Conservation (phyloP, 2,888 invertebrate genomes). For the Petrolisthes cinctipes region DNA sequence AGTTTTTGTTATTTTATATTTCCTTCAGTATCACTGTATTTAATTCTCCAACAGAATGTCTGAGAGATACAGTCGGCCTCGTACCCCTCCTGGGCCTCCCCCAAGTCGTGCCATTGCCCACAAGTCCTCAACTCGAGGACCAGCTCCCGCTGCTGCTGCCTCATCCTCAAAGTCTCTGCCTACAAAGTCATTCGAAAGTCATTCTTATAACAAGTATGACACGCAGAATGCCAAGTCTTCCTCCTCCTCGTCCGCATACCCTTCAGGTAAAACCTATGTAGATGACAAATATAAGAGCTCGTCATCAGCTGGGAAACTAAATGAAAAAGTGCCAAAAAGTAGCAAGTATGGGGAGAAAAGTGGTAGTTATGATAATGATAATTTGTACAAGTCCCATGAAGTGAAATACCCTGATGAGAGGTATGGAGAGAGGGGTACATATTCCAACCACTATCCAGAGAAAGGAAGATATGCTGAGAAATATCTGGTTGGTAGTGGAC, state of each 20-base stretch:
- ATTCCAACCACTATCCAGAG: conserved; percentile 25
- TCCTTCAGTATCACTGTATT: not conserved
- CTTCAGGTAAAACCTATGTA: conserved; percentile 34
- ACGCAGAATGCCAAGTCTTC: conserved; percentile 32
- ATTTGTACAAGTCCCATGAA: conserved; percentile 36
- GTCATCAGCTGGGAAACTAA: conserved; percentile 19
- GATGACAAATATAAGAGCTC: conserved; percentile 48
- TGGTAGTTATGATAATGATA: conserved; percentile 39
- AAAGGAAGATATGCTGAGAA: conserved; percentile 46
- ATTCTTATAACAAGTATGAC: conserved; percentile 34
- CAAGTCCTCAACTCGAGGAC: conserved; percentile 27
- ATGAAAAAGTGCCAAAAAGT: conserved; percentile 46
- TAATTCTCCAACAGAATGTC: conserved; percentile 42
- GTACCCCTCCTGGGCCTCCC: conserved; percentile 47
- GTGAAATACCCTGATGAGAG: conserved; percentile 41
- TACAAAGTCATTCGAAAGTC: conserved; percentile 37
- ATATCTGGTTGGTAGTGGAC: conserved; percentile 22
- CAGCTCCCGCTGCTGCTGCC: conserved; percentile 28
- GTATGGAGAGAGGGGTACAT: conserved; percentile 26
- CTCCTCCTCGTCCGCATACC: conserved; percentile 33
- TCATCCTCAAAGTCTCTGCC: conserved; percentile 41
- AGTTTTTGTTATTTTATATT: not conserved
- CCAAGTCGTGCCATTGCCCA: conserved; percentile 31
- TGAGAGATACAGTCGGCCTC: conserved; percentile 45
- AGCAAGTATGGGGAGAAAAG: conserved; percentile 21